Evolutionary conservation across 2,113 vertebrate species (phyloP), one percentile per base, ranked within the genome.

Genomic region (Anarrhichthys ocellatus): DNA sequence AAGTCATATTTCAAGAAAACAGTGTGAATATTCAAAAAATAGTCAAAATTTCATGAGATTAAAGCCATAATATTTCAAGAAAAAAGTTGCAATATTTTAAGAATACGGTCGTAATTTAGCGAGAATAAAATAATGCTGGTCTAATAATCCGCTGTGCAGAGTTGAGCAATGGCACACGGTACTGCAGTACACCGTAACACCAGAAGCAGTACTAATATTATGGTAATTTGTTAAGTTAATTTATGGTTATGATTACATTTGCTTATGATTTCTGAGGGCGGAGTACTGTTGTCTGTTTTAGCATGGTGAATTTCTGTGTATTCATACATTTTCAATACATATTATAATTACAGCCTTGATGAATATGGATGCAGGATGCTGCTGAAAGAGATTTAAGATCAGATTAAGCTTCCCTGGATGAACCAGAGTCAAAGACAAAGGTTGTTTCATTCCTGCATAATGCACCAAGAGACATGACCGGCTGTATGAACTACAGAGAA

Each of bases 371-470:
- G 3, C 59, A 62, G 20, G 24, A 64, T 6, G 7, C 29, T n/a
- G 9, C 42, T 29, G 32, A 40, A 44, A 62, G 7, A 58, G 15
- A 42, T 14, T 36, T 2, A 42, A 18, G 27, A 59, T 69, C 15
- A 36, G 70, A 56, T 36, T 2, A 38, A 42, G 9, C 4, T 67
- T 63, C 36, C 29, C 22, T 9, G 52, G 54, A 80, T 62, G 2
- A 75, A 71, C 32, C 13, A n/a, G 22, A 34, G 13, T 34, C 9
- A 54, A 58, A 64, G n/a, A 72, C n/a, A 72, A 72, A 72, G 58
- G 75, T 80, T 69, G 65, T 65, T 78, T 42, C 82, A 50, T n/a
- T 73, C 32, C 15, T 3, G n/a, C 36, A n/a, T 42, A 38, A 68
- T 13, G 32, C 48, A 71, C 22, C 46, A 2, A 62, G 59, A 29